Base-by-base conservation (phyloP, 2,797 vertebrate genomes). In the Gallinago solitaria region DNA sequence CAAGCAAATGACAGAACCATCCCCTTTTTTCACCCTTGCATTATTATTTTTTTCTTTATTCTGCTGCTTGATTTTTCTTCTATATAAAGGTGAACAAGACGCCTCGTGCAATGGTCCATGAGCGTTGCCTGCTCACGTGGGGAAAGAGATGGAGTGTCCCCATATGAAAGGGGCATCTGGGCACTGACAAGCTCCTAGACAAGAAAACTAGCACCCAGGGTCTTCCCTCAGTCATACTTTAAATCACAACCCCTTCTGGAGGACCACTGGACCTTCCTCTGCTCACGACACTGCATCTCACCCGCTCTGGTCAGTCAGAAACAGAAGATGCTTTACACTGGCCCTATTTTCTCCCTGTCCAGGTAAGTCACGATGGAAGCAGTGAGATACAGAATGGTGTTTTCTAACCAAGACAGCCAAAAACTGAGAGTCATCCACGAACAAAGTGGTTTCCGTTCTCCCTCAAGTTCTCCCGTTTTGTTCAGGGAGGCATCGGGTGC, bases 1-100 rank as follows among this genome's bases (percentile, higher is more conserved):
- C 1, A 0, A 65, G 43, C 16, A 41, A 57, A 54, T 0, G 0
- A 18, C n/a, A 24, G 7, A 16, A 47, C 27, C 48, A 14, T 21
- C 16, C 35, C 41, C 28, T 37, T 54, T 37, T 9, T 45, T 30
- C 2, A 17, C 27, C 25, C 12, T 69, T 20, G 45, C 47, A 6
- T 24, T 50, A 25, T 0, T 20, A 5, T 74, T 73, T 56, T 67
- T 19, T 16, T 10, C 45, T 35, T 69, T 43, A 7, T 35, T 24
- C 33, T 32, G 21, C 14, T 18, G 9, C 10, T 78, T 88, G 28
- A 32, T 37, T 87, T 79, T 79, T 5, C 48, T 77, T 83, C 47
- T 35, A 11, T 39, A 12, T 8, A n/a, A 80, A 63, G 18, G 9
- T 16, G 12, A 71, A 54, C 5, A 35, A 47, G 15, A 32, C 20